A percentile compares a stretch with the other conserved stretches of the same genome.
Evolutionary conservation across 2,888 invertebrate genomes (phyloP).

Genomic region (Poecilus cupreus): DNA sequence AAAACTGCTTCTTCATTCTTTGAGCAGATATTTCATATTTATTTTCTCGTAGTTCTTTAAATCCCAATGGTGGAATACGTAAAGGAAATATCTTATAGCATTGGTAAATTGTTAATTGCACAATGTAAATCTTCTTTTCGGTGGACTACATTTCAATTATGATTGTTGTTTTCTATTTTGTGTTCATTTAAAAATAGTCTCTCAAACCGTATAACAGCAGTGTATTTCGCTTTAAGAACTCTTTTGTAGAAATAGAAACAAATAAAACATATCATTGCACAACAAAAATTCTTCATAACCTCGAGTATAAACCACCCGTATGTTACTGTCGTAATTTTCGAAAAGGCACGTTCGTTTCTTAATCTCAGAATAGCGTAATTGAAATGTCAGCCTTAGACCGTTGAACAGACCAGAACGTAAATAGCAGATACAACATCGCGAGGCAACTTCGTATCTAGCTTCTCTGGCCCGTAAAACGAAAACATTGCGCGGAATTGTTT

Average conservation of each 20-base stretch:
- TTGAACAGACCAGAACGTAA: conserved; percentile 23
- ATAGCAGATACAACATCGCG: conserved; percentile 37
- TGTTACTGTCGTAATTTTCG: conserved; percentile 54
- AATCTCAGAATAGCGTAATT: conserved; percentile 49
- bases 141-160: too few species aligned
- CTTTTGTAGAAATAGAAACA: not conserved
- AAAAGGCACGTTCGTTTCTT: conserved; percentile 45
- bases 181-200: too few species aligned
- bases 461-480: conserved; percentile 35
- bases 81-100: too few species aligned
- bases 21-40: too few species aligned
- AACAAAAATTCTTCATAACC: conserved; percentile 27
- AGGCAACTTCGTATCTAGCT: conserved; percentile 8
- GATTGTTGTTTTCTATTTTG: too few species aligned
- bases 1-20: too few species aligned
- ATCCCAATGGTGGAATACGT: too few species aligned
- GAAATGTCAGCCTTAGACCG: conserved; percentile 48
- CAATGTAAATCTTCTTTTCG: too few species aligned
- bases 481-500: conserved; percentile 47
- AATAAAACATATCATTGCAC: not conserved
- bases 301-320: not conserved
- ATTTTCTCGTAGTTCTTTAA: too few species aligned
- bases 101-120: too few species aligned
- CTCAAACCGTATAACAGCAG: too few species aligned
- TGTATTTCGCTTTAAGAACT: not conserved